These are phyloP conservation scores for Meliscaeva auricollis DNA, from an alignment of 2,888 invertebrate genomes.

Conservation along the genomic window DNA sequence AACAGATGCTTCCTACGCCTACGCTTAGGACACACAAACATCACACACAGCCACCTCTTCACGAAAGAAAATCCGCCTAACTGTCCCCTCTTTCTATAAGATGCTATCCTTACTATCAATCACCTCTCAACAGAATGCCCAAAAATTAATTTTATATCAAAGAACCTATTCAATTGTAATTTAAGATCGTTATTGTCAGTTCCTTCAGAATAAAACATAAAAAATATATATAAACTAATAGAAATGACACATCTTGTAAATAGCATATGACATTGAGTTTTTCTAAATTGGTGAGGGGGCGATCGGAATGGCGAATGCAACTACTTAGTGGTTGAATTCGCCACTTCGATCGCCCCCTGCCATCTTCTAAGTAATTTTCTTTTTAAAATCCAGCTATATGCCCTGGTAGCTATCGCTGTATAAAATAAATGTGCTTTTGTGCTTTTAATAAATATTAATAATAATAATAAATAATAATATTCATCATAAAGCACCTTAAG, in stretches of 20 bases:
- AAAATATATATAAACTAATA: slow-evolving; percentile 1
- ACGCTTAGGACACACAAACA: too few species aligned
- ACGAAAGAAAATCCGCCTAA: too few species aligned
- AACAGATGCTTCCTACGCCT: too few species aligned
- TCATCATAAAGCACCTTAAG: too few species aligned
- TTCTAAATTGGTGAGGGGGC: background rate
- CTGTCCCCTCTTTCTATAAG: background rate
- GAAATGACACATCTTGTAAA: background rate
- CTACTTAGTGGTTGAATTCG: background rate
- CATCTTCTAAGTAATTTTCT: background rate
- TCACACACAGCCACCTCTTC: too few species aligned
- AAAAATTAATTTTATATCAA: background rate
- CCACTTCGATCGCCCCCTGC: background rate
- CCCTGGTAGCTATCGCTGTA: background rate
- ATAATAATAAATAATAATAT: background rate
- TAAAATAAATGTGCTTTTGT: background rate
- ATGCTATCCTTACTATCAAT: background rate
- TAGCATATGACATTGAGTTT: background rate
- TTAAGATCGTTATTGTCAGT: background rate
- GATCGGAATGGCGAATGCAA: background rate
- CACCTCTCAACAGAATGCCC: background rate
- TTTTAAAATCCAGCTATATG: too few species aligned
- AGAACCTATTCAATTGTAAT: background rate
- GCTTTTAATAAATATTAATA: slow-evolving; percentile 2
- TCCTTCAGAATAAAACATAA: background rate